Evolutionary conservation across 2,888 invertebrate genomes (phyloP), one percentile per base, ranked within the genome.

Genomic region (Oscheius sp.): DNA sequence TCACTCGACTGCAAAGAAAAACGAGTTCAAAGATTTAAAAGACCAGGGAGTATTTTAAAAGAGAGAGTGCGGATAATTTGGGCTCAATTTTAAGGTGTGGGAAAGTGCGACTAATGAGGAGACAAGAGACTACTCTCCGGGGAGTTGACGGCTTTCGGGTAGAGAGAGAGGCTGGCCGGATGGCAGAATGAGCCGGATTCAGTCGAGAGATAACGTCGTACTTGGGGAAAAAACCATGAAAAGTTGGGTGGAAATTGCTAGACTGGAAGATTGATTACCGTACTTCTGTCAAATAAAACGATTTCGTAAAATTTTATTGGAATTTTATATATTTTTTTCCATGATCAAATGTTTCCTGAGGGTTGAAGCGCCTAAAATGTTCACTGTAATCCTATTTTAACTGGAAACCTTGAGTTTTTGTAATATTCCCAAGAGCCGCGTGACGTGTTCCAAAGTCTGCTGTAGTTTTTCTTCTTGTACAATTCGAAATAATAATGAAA

Each of bases 81-180:
- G n/a, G 66, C 52, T 49, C 66, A 27, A 66, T 66, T 66, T 49
- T 52, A 49, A 66, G 66, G 66, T 66, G 66, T 66, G 66, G 66
- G 66, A 66, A 66, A 66, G 66, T 66, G 66, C 52, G 52, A 52
- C 66, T 66, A 66, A 66, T 66, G 66, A 66, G 66, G 66, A 66
- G 66, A 66, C 66, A 52, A 66, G 66, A 29, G 23, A 52, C 35
- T 35, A 35, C 52, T 66, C 66, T 35, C 66, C 52, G 2, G 66
- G 66, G 66, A 35, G 35, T 35, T 35, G 35, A 35, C 35, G 35
- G 35, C 35, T 35, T 9, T 9, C 35, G 35, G 35, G 35, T 35
- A 35, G 35, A 35, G 35, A 35, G 35, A 35, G 35, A 52, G 18
- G 27, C n/a, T 29, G 23, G 5, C 55, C 64, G 16, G 64, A 64